phyloP scores from a whole-genome alignment of 2,113 vertebrate species.

The Solenodon paradoxus region DNA sequence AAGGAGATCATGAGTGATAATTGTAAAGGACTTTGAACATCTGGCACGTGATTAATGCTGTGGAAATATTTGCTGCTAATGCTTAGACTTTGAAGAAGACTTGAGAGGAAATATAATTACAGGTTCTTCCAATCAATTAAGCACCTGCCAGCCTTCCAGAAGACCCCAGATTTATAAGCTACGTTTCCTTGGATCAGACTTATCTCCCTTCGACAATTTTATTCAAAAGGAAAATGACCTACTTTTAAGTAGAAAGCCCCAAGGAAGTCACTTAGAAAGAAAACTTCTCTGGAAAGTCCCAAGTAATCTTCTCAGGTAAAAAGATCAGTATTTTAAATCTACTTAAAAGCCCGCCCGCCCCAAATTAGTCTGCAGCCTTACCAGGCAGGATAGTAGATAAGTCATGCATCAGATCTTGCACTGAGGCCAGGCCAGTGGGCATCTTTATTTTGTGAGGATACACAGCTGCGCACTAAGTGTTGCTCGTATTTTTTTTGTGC shows the following conservation, averaged over 20 bases:
- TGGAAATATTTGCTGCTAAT: neutral
- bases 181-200: conserved; percentile 29
- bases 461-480: neutral
- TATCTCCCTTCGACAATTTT: conserved; percentile 33
- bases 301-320: neutral
- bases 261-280: conserved; percentile 13
- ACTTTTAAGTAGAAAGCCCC: conserved; percentile 18
- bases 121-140: conserved; percentile 30
- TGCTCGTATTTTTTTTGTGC: neutral
- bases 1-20: neutral
- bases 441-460: too few species aligned
- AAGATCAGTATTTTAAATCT: neutral
- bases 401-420: too few species aligned
- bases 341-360: neutral
- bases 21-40: neutral
- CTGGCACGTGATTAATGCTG: neutral
- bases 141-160: neutral
- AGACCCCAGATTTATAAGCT: conserved; percentile 32
- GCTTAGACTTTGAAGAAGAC: conserved; percentile 32
- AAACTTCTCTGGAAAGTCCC: conserved; percentile 34
- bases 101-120: conserved; percentile 42
- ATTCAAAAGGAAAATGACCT: conserved; percentile 27
- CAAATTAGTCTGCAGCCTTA: too few species aligned
- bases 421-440: neutral
- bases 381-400: neutral